Conservation (phyloP, 2,888 invertebrate species). For the Pyrgus malvae region DNA sequence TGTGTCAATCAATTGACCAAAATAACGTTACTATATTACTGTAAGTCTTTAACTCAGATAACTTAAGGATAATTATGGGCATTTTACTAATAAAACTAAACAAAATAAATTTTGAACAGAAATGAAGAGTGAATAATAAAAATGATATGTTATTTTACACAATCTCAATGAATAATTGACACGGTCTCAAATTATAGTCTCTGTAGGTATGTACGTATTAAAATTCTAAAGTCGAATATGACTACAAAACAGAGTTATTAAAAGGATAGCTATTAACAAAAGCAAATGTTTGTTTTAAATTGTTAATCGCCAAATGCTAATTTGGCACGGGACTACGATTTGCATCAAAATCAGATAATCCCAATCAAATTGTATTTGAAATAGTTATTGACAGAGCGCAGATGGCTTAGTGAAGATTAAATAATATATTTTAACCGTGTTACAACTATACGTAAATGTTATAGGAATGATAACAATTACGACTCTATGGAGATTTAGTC, state of each 20-base stretch:
- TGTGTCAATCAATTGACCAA: no score
- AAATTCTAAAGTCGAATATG: neutral
- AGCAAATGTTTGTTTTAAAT: constrained; percentile 17
- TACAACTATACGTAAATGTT: neutral
- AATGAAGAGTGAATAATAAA: no score
- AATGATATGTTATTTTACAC: no score
- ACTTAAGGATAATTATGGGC: no score
- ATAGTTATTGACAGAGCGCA: constrained; percentile 19
- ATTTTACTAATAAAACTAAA: no score
- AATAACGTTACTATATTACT: no score
- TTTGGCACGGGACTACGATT: constrained; percentile 16
- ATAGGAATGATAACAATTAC: neutral
- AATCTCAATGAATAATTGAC: no score
- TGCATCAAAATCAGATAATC: constrained; percentile 24
- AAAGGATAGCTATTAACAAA: constrained; percentile 6
- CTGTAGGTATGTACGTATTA: no score
- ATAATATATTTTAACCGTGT: neutral
- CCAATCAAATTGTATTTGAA: constrained; percentile 17
- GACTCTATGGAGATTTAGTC: no score
- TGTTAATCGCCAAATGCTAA: constrained; percentile 17
- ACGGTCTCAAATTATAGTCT: neutral
- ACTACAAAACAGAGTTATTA: neutral
- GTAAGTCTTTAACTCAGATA: no score
- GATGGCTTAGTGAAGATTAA: constrained; percentile 1
- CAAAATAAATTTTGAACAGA: no score